Evolutionary conservation across 1,140 invertebrate genomes (phyloP).

Genomic region (Ditylenchus dipsaci): DNA sequence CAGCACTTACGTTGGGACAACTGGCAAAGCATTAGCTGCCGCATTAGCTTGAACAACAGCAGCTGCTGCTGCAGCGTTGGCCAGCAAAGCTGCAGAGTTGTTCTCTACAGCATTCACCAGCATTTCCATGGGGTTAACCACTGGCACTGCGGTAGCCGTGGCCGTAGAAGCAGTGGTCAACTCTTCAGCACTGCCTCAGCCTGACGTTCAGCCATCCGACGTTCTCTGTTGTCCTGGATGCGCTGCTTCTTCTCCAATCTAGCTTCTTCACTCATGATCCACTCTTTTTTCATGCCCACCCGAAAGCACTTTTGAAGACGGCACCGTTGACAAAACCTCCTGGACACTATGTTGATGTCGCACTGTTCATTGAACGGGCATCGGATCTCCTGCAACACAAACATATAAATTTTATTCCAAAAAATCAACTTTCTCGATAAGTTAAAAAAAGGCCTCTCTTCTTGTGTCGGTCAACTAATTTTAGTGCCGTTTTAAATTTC

Average conservation of each 20-base stretch:
- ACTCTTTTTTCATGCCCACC: slow-evolving; percentile 75
- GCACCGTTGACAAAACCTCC: slow-evolving; percentile 59
- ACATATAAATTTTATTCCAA: background rate
- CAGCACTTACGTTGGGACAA: background rate
- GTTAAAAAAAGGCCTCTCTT: no score
- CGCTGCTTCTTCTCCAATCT: slow-evolving; percentile 82
- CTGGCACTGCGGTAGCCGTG: background rate
- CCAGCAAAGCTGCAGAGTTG: slow-evolving; percentile 2
- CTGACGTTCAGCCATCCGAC: slow-evolving; percentile 60
- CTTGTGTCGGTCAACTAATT: no score
- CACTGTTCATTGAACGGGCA: slow-evolving; percentile 66
- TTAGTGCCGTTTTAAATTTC: no score
- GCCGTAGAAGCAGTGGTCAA: slow-evolving; percentile 4
- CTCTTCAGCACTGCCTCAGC: slow-evolving; percentile 51
- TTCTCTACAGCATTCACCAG: background rate
- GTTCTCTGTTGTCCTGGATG: slow-evolving; percentile 80
- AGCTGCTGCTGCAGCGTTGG: background rate
- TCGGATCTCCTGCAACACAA: slow-evolving; percentile 69
- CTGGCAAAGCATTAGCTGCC: background rate
- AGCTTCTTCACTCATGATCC: slow-evolving; percentile 93
- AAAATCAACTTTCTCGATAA: slow-evolving; percentile 60
- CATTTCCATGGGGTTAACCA: background rate
- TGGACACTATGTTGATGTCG: slow-evolving; percentile 80
- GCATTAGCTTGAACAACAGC: background rate
- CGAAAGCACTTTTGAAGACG: slow-evolving; percentile 48